A percentile compares a stretch with the other conserved stretches of the same genome.
phyloP scores from a whole-genome alignment of 2,113 vertebrate species.

The Micronycteris hirsuta region DNA sequence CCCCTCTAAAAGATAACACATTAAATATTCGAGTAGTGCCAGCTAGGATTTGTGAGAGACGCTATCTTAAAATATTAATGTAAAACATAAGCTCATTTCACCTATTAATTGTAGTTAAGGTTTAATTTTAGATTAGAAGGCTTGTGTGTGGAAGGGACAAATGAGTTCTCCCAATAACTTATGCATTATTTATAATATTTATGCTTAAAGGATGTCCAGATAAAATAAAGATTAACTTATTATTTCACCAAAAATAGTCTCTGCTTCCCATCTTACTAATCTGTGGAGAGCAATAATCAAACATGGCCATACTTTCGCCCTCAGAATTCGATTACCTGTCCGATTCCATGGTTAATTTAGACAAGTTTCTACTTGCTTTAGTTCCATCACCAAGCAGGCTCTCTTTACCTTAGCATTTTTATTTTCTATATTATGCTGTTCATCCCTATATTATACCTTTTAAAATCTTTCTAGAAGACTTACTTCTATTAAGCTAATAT shows the following conservation, averaged over 20 bases:
- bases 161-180: not conserved
- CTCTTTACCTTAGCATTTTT: not conserved
- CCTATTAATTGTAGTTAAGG: slow-evolving; percentile 1
- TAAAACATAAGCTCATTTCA: not conserved
- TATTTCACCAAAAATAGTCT: not conserved
- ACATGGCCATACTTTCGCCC: not conserved
- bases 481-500: not conserved
- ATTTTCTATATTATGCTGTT: not conserved
- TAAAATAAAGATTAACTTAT: not conserved
- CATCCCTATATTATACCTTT: not conserved
- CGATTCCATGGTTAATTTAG: not conserved
- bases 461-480: not conserved
- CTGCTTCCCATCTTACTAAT: not conserved
- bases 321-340: not conserved
- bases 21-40: slow-evolving; percentile 16
- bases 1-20: slow-evolving; percentile 19
- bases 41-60: not conserved
- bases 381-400: not conserved
- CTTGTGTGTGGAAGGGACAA: not conserved
- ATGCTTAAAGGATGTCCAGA: not conserved
- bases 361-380: not conserved
- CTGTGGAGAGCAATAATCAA: not conserved
- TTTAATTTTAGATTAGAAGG: slow-evolving; percentile 17
- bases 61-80: not conserved
- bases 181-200: not conserved